A percentile compares a stretch with the other conserved stretches of the same genome.
phyloP scores from a whole-genome alignment of 2,797 vertebrate genomes.

The Austrolebias charrua region DNA sequence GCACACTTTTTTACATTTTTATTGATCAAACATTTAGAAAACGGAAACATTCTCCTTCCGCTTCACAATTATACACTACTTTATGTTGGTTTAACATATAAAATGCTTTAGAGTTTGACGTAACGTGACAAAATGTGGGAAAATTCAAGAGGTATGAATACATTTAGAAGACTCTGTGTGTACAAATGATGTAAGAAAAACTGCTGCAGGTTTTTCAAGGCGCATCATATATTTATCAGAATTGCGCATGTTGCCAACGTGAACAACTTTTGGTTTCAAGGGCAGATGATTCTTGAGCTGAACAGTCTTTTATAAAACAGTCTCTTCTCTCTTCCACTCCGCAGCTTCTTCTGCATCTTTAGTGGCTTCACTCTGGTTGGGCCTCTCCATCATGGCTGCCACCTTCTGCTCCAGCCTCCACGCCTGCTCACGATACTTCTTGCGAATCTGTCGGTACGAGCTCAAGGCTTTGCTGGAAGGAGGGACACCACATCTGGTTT shows the following conservation, averaged over 20 bases:
- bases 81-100: too few relatives aligned
- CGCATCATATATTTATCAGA: constrained; percentile 1
- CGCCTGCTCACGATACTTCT: constrained; percentile 86
- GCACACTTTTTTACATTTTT: too few relatives aligned
- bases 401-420: constrained; percentile 83
- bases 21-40: too few relatives aligned
- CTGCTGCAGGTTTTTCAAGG: not conserved
- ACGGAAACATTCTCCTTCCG: too few relatives aligned
- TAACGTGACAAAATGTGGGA: too few relatives aligned
- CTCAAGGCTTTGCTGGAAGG: constrained; percentile 80
- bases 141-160: too few relatives aligned
- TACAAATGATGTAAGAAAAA: not conserved
- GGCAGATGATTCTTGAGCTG: not conserved
- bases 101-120: too few relatives aligned
- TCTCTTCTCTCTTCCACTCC: constrained; percentile 79
- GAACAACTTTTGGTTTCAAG: not conserved
- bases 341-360: constrained; percentile 60
- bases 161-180: not conserved
- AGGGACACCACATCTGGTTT: not conserved
- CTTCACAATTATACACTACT: too few relatives aligned
- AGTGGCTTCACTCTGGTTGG: constrained; percentile 63
- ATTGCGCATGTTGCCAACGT: not conserved
- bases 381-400: constrained; percentile 72
- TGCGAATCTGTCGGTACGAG: constrained; percentile 82
- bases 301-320: constrained; percentile 69